phyloP scores from a whole-genome alignment of 2,113 vertebrate species.

The Apodemus speciosus region DNA sequence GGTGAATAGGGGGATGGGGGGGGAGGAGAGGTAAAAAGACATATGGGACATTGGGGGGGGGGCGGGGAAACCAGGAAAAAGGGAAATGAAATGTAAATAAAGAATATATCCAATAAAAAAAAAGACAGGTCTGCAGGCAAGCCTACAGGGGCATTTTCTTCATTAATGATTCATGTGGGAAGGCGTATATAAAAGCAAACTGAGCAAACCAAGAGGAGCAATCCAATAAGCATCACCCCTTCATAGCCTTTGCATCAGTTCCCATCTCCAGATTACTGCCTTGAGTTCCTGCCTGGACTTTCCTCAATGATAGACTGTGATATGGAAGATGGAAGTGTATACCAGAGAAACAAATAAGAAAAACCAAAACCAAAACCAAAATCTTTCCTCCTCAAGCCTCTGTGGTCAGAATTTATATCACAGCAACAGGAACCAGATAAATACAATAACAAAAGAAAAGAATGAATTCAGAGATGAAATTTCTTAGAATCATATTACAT shows the following conservation, averaged over 20 bases:
- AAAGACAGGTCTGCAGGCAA: no score
- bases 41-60: no score
- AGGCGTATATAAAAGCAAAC: neutral
- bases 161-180: neutral
- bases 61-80: no score
- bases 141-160: neutral
- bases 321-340: neutral
- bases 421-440: neutral
- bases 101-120: no score
- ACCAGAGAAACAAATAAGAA: neutral
- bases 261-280: neutral
- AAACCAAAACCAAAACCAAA: neutral
- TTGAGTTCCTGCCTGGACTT: neutral
- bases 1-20: no score
- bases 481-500: neutral
- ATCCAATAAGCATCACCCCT: neutral
- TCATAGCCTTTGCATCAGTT: neutral
- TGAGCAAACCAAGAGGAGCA: neutral
- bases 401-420: neutral
- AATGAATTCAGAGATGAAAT: neutral
- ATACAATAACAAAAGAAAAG: neutral
- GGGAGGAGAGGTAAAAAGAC: no score
- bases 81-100: no score
- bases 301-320: neutral
- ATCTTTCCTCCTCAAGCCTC: neutral